Conservation (phyloP, 2,797 vertebrate species). For the Alca torda region DNA sequence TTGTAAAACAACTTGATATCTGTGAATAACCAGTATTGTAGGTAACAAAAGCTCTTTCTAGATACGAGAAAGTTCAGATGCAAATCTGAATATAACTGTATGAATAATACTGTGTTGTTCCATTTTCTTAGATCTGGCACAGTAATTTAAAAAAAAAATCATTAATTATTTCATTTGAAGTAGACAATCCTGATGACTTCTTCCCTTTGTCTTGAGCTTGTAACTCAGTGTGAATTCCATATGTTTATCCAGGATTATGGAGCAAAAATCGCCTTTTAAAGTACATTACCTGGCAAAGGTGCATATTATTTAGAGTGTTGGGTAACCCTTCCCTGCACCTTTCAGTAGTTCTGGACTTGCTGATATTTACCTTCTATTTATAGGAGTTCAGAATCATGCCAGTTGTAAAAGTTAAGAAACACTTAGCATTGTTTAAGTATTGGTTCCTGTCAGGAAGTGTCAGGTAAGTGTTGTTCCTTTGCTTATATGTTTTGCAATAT, state of each 20-base stretch:
- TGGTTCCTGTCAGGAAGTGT: not conserved
- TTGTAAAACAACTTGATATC: not conserved
- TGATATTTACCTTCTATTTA: not conserved
- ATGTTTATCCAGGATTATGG: not conserved
- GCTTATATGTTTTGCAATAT: not conserved
- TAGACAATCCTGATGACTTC: not conserved
- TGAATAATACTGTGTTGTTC: not conserved
- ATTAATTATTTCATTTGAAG: not conserved
- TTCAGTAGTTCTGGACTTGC: not conserved
- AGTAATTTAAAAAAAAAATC: not conserved
- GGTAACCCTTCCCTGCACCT: not conserved
- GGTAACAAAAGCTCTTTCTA: not conserved
- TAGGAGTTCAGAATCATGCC: accelerated
- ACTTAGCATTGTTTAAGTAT: not conserved
- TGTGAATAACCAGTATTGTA: not conserved
- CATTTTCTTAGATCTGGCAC: not conserved
- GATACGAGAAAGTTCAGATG: not conserved
- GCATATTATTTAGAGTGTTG: not conserved
- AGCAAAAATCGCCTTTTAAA: not conserved
- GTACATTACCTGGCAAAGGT: not conserved
- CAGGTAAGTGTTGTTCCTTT: not conserved
- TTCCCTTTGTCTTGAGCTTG: not conserved
- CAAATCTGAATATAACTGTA: not conserved
- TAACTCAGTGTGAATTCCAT: not conserved
- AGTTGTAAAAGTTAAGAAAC: not conserved